phyloP scores from a whole-genome alignment of 2,888 invertebrate species.

The Erebia palarica region DNA sequence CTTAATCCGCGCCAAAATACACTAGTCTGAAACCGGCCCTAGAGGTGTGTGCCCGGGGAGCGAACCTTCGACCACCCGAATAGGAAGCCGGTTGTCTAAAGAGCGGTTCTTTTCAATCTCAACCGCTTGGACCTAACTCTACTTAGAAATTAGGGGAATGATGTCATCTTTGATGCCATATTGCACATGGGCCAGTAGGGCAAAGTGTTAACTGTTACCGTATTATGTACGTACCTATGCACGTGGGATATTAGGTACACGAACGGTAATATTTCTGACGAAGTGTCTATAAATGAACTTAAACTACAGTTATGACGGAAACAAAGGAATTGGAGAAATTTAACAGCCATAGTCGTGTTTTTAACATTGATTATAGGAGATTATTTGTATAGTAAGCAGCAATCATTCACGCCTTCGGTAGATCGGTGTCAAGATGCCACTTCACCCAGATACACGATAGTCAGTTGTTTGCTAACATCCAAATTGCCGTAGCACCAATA shows the following conservation, averaged over 20 bases:
- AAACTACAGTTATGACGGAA: conserved; percentile 10
- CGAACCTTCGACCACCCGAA: too few species aligned
- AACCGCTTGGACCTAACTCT: too few species aligned
- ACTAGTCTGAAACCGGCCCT: too few species aligned
- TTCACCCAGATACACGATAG: conserved; percentile 43
- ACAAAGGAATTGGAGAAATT: conserved; percentile 28
- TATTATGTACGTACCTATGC: not conserved
- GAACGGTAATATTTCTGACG: not conserved
- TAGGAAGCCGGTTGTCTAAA: too few species aligned
- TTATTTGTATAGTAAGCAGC: conserved; percentile 15
- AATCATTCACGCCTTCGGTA: conserved; percentile 15
- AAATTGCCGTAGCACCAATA: conserved; percentile 25
- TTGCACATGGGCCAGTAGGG: conserved; percentile 17
- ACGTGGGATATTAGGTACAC: too few species aligned
- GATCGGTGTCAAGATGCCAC: conserved; percentile 31
- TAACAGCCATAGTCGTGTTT: conserved; percentile 14
- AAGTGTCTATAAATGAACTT: not conserved
- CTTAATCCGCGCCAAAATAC: too few species aligned
- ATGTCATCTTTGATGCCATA: not conserved
- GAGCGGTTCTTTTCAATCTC: too few species aligned
- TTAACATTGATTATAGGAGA: not conserved
- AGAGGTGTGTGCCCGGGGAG: too few species aligned
- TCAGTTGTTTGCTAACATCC: conserved; percentile 37
- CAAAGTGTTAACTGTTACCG: conserved; percentile 1
- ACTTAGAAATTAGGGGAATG: not conserved